Evolutionary conservation across 2,797 vertebrate genomes (phyloP), one percentile per base, ranked within the genome.

Genomic region (Martes flavigula): DNA sequence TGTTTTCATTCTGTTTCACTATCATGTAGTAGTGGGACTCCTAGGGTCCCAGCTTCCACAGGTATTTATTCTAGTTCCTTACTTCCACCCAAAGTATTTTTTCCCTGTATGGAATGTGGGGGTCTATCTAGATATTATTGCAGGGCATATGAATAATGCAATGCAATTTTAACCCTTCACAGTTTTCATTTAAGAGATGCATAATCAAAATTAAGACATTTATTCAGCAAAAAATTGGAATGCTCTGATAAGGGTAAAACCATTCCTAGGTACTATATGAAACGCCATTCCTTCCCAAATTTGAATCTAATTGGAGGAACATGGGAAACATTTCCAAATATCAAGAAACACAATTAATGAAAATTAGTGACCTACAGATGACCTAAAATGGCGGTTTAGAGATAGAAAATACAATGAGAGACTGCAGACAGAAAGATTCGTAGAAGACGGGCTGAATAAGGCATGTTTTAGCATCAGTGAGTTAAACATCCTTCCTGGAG

Each of bases 401-500:
- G 4, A 17, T 32, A 3, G 17, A 14, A n/a, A 77, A 30, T 4
- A 77, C 9, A 81, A 23, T 8, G 8, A 64, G 21, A 79, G 12
- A 40, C 8, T 0, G 4, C 1, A 5, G 15, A n/a, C 15, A 35
- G 21, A 1, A 87, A 40, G 1, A 56, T 20, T 75, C 54, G 32
- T 5, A 10, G 48, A 73, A 0, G 1, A 6, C 0, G 20, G 27
- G 7, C 3, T 23, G n/a, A 77, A 27, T 2, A 35, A 68, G 32
- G 18, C 3, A 2, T 10, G 0, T 7, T n/a, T 87, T 13, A 70
- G 25, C 27, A 35, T 43, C 14, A 3, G 6, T 8, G 12, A 25
- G 1, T 2, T 27, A 0, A 73, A 15, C 2, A 2, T 2, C 0
- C 17, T 92, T 23, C 30, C n/a, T 40, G n/a, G 21, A 82, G 7